Conservation (phyloP, 2,888 invertebrate genomes). For the Orthosia cruda region DNA sequence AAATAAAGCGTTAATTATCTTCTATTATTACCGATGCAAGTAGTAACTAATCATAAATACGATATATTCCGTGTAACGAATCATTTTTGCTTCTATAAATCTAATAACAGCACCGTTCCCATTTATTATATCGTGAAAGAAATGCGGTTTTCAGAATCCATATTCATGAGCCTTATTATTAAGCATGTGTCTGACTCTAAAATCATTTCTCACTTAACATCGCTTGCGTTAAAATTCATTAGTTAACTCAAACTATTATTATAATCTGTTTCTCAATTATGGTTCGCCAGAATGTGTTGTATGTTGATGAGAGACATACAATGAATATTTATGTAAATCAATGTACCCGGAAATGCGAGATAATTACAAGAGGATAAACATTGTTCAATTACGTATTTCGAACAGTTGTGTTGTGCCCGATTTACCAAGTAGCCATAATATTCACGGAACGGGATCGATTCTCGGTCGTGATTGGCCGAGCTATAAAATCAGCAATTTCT, state of each 20-base stretch:
- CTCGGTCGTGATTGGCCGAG: constrained; percentile 47
- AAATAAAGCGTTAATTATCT: no score
- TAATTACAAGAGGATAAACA: constrained; percentile 53
- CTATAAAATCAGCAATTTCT: constrained; percentile 55
- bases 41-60: constrained; percentile 34
- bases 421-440: constrained; percentile 28
- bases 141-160: constrained; percentile 28
- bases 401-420: constrained; percentile 31
- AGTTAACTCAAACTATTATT: constrained; percentile 52
- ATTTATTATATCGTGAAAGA: constrained; percentile 31
- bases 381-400: constrained; percentile 45
- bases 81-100: constrained; percentile 21
- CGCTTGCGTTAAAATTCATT: constrained; percentile 46
- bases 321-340: constrained; percentile 63
- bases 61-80: constrained; percentile 18
- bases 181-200: constrained; percentile 43
- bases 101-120: constrained; percentile 2
- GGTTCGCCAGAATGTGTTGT: constrained; percentile 16
- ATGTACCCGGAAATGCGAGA: constrained; percentile 36
- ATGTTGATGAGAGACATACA: constrained; percentile 45
- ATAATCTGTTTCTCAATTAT: constrained; percentile 62
- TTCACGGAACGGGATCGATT: constrained; percentile 51
- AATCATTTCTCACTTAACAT: constrained; percentile 41
- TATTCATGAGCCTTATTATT: constrained; percentile 48
- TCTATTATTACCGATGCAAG: constrained; percentile 57